phyloP scores from a whole-genome alignment of 2,113 vertebrate genomes.

The Sorex araneus region DNA sequence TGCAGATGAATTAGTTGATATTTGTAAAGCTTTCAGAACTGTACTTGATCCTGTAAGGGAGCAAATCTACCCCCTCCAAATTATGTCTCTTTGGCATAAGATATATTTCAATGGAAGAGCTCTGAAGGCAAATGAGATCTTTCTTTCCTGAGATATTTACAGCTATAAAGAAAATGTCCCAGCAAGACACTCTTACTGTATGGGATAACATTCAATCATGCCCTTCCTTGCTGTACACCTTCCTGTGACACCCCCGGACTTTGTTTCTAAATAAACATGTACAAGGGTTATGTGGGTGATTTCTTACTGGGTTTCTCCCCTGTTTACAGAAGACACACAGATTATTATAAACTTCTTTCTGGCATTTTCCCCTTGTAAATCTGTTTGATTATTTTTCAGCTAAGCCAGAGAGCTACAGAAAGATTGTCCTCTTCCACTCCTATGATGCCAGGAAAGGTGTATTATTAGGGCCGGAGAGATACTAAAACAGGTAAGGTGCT shows the following conservation, averaged over 20 bases:
- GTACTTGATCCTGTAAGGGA: neutral
- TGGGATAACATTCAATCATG: neutral
- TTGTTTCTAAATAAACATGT: neutral
- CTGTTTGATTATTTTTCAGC: neutral
- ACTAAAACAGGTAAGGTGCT: no score
- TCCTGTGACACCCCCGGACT: neutral
- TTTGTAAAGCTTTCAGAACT: conserved; percentile 24
- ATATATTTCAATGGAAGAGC: neutral
- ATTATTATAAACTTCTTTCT: neutral
- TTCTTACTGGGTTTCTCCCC: neutral
- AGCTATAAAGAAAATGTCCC: neutral
- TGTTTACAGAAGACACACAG: neutral
- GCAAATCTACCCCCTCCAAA: neutral
- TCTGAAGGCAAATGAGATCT: neutral
- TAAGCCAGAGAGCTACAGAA: neutral
- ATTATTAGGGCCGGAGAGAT: no score
- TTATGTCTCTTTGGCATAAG: neutral
- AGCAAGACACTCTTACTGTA: neutral
- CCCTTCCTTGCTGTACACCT: neutral
- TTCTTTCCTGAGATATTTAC: neutral
- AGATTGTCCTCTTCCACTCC: neutral
- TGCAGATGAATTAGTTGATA: neutral
- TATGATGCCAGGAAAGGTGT: neutral
- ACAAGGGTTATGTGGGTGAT: neutral
- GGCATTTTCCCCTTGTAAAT: neutral